These are phyloP conservation scores for Agrypnia vestita DNA, from an alignment of 1,140 invertebrate species.

Conservation along the genomic window DNA sequence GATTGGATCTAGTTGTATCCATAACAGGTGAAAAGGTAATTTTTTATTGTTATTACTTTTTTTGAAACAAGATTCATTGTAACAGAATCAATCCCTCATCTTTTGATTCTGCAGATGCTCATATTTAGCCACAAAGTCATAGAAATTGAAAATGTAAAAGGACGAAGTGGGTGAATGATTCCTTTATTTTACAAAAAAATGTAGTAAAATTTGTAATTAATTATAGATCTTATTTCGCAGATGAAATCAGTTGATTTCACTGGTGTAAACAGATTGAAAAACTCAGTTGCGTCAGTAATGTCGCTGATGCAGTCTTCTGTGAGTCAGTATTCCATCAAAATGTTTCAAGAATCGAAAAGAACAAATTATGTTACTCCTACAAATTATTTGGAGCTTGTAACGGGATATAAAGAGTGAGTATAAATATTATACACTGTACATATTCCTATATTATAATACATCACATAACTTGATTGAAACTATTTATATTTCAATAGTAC, in stretches of 20 bases:
- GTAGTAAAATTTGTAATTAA: neutral
- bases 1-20: slow-evolving; percentile 78
- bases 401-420: slow-evolving; percentile 84
- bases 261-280: slow-evolving; percentile 75
- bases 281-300: slow-evolving; percentile 81
- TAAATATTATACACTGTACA: neutral
- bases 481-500: slow-evolving; percentile 72
- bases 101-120: neutral
- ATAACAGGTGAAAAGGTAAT: slow-evolving; percentile 75
- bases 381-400: slow-evolving; percentile 88
- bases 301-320: slow-evolving; percentile 86
- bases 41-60: neutral
- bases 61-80: neutral
- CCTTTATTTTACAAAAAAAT: neutral
- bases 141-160: neutral
- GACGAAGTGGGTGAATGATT: neutral
- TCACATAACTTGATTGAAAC: neutral
- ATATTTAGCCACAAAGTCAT: neutral
- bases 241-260: slow-evolving; percentile 35
- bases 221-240: neutral
- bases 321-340: slow-evolving; percentile 78
- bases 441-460: neutral
- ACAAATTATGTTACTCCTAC: slow-evolving; percentile 90
- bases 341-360: slow-evolving; percentile 84
- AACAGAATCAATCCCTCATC: neutral